These are phyloP conservation scores for Cardiocondyla obscurior DNA, from an alignment of 1,140 invertebrate genomes.

Conservation along the genomic window DNA sequence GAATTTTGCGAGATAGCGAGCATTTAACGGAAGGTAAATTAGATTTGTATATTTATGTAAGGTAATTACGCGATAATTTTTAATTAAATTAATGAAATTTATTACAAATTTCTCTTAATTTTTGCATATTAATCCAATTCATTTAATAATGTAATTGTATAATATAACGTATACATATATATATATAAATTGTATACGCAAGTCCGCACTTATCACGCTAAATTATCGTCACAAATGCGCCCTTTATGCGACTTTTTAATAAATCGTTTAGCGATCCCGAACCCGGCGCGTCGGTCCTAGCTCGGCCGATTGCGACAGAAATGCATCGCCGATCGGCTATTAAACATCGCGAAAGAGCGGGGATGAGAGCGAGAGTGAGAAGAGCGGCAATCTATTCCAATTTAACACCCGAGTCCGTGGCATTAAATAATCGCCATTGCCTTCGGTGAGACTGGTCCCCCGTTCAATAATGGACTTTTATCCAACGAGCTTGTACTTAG, in stretches of 20 bases:
- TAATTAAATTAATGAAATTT: slow-evolving; percentile 37
- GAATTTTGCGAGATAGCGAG: slow-evolving; percentile 26
- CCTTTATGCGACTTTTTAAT: not conserved
- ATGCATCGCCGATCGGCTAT: slow-evolving; percentile 35
- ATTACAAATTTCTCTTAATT: slow-evolving; percentile 33
- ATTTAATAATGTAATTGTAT: not conserved
- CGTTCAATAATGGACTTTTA: slow-evolving; percentile 81
- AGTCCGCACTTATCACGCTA: not conserved
- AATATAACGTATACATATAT: slow-evolving; percentile 1
- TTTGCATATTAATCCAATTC: slow-evolving; percentile 14
- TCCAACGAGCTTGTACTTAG: slow-evolving; percentile 77
- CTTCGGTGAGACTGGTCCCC: slow-evolving; percentile 78
- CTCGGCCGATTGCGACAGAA: not conserved
- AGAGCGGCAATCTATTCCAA: slow-evolving; percentile 78
- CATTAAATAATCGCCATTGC: slow-evolving; percentile 80
- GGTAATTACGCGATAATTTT: slow-evolving; percentile 24
- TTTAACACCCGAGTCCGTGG: slow-evolving; percentile 78
- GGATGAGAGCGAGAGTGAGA: slow-evolving; percentile 46
- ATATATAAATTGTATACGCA: not conserved
- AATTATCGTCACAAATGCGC: not conserved
- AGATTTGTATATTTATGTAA: slow-evolving; percentile 31
- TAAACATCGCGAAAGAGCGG: slow-evolving; percentile 38
- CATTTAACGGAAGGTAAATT: slow-evolving; percentile 38
- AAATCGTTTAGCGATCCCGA: not conserved
- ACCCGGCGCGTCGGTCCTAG: not conserved